These are phyloP conservation scores for Zaprionus bogoriensis DNA, from an alignment of 2,888 invertebrate genomes.

Conservation along the genomic window DNA sequence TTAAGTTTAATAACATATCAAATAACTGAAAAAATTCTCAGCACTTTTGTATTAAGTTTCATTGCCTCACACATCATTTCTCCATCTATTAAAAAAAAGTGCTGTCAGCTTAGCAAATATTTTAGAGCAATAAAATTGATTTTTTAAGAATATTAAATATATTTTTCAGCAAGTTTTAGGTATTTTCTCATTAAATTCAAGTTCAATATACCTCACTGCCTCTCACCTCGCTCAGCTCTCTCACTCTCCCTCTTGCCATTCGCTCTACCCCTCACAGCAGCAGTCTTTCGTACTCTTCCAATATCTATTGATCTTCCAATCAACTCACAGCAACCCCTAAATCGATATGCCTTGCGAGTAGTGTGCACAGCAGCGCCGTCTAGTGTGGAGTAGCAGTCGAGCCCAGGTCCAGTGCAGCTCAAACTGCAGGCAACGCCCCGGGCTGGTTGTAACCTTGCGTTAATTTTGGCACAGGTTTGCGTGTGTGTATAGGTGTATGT, in stretches of 20 bases:
- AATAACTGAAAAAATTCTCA: too few species aligned
- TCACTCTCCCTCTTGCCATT: constrained; percentile 17
- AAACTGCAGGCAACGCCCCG: constrained; percentile 45
- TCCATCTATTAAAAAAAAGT: too few species aligned
- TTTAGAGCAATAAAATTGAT: too few species aligned
- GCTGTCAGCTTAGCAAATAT: too few species aligned
- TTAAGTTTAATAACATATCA: too few species aligned
- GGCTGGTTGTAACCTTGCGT: constrained; percentile 19
- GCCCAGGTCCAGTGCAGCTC: constrained; percentile 25
- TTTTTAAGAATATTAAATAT: too few species aligned
- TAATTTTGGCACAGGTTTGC: constrained; percentile 49
- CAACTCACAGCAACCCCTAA: constrained; percentile 66
- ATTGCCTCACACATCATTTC: too few species aligned
- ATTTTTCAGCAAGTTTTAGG: too few species aligned
- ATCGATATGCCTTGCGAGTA: constrained; percentile 41
- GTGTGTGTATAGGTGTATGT: constrained; percentile 21
- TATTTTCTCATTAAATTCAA: not conserved
- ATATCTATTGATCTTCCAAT: constrained; percentile 71
- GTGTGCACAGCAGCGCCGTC: constrained; percentile 50
- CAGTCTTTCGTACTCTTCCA: constrained; percentile 27
- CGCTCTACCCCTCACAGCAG: constrained; percentile 4
- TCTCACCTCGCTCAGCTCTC: too few species aligned
- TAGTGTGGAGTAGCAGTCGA: constrained; percentile 36
- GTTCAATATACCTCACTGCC: not conserved
- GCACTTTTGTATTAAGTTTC: too few species aligned